phyloP scores from a whole-genome alignment of 2,797 vertebrate genomes.

The Ibycter americanus region DNA sequence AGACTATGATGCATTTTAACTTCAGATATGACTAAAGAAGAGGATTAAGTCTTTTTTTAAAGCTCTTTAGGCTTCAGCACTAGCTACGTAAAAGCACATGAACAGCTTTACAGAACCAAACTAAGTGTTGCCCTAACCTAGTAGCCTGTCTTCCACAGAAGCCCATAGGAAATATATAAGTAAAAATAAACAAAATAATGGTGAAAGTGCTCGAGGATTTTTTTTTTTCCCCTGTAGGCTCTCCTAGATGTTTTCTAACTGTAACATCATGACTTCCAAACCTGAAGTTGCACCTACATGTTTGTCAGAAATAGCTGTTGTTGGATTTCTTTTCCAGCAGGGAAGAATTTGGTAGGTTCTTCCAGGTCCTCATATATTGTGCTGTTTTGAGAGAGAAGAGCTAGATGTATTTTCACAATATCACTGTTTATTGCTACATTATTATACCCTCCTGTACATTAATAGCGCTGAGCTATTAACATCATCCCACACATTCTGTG shows the following conservation, averaged over 20 bases:
- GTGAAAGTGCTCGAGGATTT: background rate
- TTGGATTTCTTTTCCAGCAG: background rate
- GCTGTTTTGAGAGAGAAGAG: background rate
- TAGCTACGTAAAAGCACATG: background rate
- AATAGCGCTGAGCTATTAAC: constrained; percentile 11
- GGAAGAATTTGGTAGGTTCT: background rate
- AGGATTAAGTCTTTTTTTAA: background rate
- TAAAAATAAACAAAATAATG: background rate
- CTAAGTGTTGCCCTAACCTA: background rate
- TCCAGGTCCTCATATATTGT: background rate
- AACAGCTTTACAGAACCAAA: background rate
- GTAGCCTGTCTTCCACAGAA: background rate
- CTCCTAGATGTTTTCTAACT: background rate
- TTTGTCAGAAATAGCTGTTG: background rate
- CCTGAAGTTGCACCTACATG: background rate
- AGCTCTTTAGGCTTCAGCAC: background rate
- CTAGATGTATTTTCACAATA: background rate
- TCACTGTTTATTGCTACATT: background rate
- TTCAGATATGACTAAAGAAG: background rate
- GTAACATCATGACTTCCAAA: background rate
- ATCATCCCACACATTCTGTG: constrained; percentile 28
- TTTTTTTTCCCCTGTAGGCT: background rate
- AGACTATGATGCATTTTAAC: background rate
- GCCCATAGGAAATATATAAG: background rate
- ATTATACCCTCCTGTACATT: background rate